phyloP scores from a whole-genome alignment of 2,113 vertebrate species.

The Orthonyx spaldingii region DNA sequence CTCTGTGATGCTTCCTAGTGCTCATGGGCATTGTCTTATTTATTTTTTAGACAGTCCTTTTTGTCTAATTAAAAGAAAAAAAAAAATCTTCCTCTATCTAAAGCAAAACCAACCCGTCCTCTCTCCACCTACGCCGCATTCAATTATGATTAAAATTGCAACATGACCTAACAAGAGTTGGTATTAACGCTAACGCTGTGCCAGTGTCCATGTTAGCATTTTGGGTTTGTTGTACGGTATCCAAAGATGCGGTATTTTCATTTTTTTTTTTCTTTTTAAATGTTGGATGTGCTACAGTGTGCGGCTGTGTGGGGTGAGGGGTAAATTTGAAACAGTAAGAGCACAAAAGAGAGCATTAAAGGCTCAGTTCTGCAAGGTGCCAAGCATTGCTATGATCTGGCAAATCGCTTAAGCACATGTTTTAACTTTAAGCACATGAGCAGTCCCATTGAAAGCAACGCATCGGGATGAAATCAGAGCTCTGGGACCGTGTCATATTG shows the following conservation, averaged over 20 bases:
- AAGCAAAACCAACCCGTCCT: conserved; percentile 44
- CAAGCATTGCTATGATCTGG: conserved; percentile 59
- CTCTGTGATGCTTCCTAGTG: not conserved
- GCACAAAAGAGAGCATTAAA: conserved; percentile 64
- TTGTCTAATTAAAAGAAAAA: conserved; percentile 22
- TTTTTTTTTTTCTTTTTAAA: not conserved
- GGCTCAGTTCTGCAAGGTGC: conserved; percentile 66
- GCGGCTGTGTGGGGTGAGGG: conserved; percentile 55
- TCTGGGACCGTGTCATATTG: conserved; percentile 40
- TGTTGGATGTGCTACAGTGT: conserved; percentile 37
- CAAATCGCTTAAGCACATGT: conserved; percentile 63
- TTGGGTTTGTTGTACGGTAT: conserved; percentile 29
- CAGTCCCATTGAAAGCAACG: conserved; percentile 40
- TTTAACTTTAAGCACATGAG: conserved; percentile 66
- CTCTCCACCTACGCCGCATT: conserved; percentile 42
- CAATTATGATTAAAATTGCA: conserved; percentile 66
- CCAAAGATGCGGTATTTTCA: conserved; percentile 33
- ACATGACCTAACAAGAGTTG: conserved; percentile 61
- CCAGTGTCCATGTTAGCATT: conserved; percentile 61
- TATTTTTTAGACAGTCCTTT: conserved; percentile 14
- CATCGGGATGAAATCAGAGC: conserved; percentile 55
- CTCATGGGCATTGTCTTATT: not conserved
- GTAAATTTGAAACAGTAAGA: conserved; percentile 59
- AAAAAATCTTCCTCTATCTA: not conserved
- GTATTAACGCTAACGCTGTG: not conserved